Conservation (phyloP, 53 echinoderm and acorn worm genomes). For the Pentamera pediparva region DNA sequence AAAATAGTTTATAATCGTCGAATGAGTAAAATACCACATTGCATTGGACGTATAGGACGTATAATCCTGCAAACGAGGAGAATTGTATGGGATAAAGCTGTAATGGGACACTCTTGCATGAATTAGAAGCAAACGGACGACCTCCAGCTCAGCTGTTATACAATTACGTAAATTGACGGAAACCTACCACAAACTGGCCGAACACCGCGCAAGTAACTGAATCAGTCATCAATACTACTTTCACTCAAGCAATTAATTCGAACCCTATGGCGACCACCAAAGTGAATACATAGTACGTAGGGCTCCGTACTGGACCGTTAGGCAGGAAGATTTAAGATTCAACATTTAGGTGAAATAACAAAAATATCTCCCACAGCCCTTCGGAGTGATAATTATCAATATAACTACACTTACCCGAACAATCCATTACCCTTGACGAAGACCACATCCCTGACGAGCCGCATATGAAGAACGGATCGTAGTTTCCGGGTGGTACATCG, state of each 20-base stretch:
- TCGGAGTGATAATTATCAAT: not conserved
- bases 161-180: no score
- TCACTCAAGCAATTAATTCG: not conserved
- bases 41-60: no score
- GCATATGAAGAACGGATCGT: conserved; percentile 32
- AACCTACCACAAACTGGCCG: no score
- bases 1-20: no score
- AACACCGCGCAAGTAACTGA: no score
- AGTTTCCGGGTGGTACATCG: conserved; percentile 27
- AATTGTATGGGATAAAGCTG: no score
- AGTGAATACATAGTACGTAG: not conserved
- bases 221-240: not conserved
- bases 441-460: conserved; percentile 40
- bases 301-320: not conserved
- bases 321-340: not conserved
- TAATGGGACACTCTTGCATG: no score
- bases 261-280: no score
- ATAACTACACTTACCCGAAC: conserved; percentile 38
- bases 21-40: no score
- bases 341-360: not conserved
- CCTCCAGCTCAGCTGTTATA: no score
- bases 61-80: no score
- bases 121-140: no score
- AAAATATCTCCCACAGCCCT: not conserved
- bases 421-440: conserved; percentile 42